Conservation (phyloP, 2,797 vertebrate genomes). For the Siniperca scherzeri region DNA sequence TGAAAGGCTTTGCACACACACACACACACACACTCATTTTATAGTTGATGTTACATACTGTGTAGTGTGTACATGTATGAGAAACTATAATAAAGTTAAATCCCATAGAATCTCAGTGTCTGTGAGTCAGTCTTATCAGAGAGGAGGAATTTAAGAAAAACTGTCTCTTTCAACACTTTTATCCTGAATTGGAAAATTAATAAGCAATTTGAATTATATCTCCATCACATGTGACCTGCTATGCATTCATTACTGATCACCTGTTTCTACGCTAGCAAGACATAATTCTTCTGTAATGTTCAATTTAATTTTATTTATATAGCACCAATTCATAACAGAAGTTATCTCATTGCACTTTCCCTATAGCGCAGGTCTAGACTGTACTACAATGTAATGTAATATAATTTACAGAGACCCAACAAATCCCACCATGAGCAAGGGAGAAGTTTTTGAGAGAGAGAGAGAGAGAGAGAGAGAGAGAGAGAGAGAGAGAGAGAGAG, state of each 20-base stretch:
- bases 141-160: too few relatives aligned
- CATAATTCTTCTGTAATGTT: slow-evolving; percentile 82
- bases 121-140: neutral
- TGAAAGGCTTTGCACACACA: neutral
- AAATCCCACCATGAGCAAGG: too few relatives aligned
- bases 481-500: too few relatives aligned
- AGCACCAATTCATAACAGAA: too few relatives aligned
- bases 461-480: too few relatives aligned
- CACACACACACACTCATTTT: neutral
- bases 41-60: neutral
- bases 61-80: neutral
- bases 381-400: too few relatives aligned
- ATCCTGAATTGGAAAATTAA: slow-evolving; percentile 70
- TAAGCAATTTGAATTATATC: slow-evolving; percentile 75
- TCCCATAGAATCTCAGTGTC: slow-evolving; percentile 1
- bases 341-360: too few relatives aligned
- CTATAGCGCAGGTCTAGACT: too few relatives aligned
- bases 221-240: slow-evolving; percentile 69
- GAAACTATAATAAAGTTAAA: neutral
- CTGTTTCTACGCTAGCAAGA: slow-evolving; percentile 74
- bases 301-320: too few relatives aligned
- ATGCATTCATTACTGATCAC: slow-evolving; percentile 84
- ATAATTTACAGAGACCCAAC: too few relatives aligned
- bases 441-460: too few relatives aligned
- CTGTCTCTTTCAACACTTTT: too few relatives aligned